Percentiles rank a stretch among this genome's conserved stretches.
These are phyloP conservation scores for Melolontha melolontha DNA, from an alignment of 2,888 invertebrate species.

Conservation along the genomic window DNA sequence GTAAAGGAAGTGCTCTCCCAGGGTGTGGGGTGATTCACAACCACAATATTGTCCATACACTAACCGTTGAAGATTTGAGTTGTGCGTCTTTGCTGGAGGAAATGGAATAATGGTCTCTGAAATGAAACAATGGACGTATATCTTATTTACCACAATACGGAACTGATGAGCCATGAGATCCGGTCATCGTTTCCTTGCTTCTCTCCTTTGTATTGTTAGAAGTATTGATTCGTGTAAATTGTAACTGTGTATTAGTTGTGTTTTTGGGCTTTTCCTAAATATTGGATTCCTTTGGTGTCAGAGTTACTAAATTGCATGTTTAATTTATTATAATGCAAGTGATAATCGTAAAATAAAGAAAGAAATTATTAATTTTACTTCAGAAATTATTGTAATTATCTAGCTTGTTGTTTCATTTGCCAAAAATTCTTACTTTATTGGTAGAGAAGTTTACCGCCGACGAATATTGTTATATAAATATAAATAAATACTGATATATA, in stretches of 20 bases:
- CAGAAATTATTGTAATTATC: too few relatives aligned
- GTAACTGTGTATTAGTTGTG: background rate
- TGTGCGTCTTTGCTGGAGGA: constrained; percentile 48
- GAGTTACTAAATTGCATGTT: too few relatives aligned
- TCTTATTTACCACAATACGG: constrained; percentile 53
- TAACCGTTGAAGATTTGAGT: constrained; percentile 7
- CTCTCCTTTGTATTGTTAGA: constrained; percentile 26
- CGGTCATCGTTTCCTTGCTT: constrained; percentile 47
- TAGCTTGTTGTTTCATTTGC: too few relatives aligned
- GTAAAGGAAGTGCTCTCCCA: constrained; percentile 45
- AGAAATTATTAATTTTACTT: too few relatives aligned
- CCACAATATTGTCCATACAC: constrained; percentile 37
- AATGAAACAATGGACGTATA: constrained; percentile 53
- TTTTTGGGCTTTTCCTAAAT: background rate
- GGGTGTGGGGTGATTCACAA: constrained; percentile 50
- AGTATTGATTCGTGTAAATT: constrained; percentile 28
- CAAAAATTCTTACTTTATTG: too few relatives aligned
- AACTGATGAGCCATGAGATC: constrained; percentile 54
- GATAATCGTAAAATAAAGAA: too few relatives aligned
- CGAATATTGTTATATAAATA: too few relatives aligned
- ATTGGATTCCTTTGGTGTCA: background rate
- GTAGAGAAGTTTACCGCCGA: too few relatives aligned
- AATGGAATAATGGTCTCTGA: constrained; percentile 54
- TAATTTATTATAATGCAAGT: too few relatives aligned
- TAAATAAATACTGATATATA: too few relatives aligned